Evolutionary conservation across 2,113 vertebrate genomes (phyloP).

Genomic region (Colistium nudipinnis): DNA sequence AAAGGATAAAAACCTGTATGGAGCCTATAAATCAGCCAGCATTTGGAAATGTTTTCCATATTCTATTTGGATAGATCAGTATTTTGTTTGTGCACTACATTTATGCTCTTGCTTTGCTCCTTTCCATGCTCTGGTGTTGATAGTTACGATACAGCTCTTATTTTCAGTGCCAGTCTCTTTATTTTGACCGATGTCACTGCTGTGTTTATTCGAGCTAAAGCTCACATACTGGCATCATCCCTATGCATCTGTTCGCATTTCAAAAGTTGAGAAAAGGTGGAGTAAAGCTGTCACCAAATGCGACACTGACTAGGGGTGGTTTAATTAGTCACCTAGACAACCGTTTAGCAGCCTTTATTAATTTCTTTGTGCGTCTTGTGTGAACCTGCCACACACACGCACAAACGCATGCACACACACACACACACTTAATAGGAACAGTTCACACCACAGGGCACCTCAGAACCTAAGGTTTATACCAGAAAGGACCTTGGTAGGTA

Average conservation of each 20-base stretch:
- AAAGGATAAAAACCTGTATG: too few species aligned
- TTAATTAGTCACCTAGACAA: constrained; percentile 60
- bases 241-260: neutral
- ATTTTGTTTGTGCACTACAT: too few species aligned
- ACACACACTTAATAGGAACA: too few species aligned
- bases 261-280: constrained; percentile 5
- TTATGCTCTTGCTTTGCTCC: too few species aligned
- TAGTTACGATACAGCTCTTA: neutral
- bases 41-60: too few species aligned
- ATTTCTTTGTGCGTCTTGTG: constrained; percentile 37
- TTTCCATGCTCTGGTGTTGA: too few species aligned
- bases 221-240: neutral
- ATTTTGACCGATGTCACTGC: neutral
- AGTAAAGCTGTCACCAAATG: constrained; percentile 5
- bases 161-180: neutral
- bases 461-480: too few species aligned
- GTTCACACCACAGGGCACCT: too few species aligned
- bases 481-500: too few species aligned
- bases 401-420: constrained; percentile 26
- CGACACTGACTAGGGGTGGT: constrained; percentile 19
- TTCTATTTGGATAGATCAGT: too few species aligned
- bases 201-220: neutral
- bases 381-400: constrained; percentile 16
- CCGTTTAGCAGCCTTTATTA: constrained; percentile 46
- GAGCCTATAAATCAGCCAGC: too few species aligned